Evolutionary conservation across 2,888 invertebrate genomes (phyloP).

Genomic region (Encarsia formosa): DNA sequence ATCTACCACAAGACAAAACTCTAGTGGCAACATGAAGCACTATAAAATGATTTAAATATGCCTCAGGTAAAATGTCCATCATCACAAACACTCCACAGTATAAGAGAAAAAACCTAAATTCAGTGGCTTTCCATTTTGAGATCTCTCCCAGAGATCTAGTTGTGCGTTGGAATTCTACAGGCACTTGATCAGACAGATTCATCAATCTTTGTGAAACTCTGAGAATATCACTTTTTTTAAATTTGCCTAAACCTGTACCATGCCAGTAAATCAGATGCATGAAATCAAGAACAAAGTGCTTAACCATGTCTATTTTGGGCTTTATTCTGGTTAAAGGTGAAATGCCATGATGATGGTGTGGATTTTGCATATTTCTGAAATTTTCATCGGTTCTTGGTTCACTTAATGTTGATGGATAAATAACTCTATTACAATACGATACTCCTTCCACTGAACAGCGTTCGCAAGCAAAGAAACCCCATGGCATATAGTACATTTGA

Average conservation of each 20-base stretch:
- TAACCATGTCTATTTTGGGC: conserved; percentile 7
- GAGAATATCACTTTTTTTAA: background rate
- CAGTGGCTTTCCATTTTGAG: conserved; percentile 21
- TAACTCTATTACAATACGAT: too few species aligned
- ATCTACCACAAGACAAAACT: conserved; percentile 17
- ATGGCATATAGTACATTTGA: too few species aligned
- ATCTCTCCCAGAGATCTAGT: conserved; percentile 13
- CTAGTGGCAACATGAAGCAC: conserved; percentile 13
- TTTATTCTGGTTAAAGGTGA: conserved; percentile 11
- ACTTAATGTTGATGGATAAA: too few species aligned
- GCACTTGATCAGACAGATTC: conserved; percentile 1
- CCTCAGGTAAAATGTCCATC: conserved; percentile 4
- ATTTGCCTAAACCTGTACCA: background rate
- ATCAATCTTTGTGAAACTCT: background rate
- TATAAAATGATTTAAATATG: conserved; percentile 18
- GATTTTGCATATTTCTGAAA: too few species aligned
- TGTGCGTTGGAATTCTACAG: conserved; percentile 21
- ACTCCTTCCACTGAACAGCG: too few species aligned
- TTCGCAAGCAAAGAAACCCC: too few species aligned
- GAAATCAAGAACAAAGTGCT: conserved; percentile 11
- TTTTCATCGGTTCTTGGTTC: too few species aligned
- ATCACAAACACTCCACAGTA: conserved; percentile 22
- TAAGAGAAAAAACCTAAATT: conserved; percentile 19
- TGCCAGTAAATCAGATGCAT: conserved; percentile 17
- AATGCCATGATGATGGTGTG: too few species aligned